A percentile compares a stretch with the other conserved stretches of the same genome.
Evolutionary conservation across 2,888 invertebrate species (phyloP).

Genomic region (Spisula subtruncata): DNA sequence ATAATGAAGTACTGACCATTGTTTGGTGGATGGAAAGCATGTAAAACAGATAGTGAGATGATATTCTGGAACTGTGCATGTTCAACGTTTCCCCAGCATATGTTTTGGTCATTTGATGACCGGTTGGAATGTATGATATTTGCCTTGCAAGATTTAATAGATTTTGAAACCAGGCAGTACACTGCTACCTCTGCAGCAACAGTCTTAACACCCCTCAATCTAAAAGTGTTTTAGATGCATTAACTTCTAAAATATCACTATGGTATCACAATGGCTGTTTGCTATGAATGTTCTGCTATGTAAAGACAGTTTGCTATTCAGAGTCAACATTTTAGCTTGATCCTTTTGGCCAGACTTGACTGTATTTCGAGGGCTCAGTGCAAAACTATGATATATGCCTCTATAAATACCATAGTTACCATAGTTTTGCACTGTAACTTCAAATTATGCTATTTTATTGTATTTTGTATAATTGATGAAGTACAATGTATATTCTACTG

Average conservation of each 20-base stretch:
- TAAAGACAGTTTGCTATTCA: too few species aligned
- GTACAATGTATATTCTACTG: background rate
- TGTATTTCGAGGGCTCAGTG: too few species aligned
- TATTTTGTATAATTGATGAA: constrained; percentile 2
- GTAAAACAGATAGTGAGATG: background rate
- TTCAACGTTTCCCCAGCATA: background rate
- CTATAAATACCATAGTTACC: too few species aligned
- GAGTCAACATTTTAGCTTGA: too few species aligned
- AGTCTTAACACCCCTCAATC: too few species aligned
- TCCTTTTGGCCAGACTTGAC: too few species aligned
- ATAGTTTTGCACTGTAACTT: too few species aligned
- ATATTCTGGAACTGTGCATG: background rate
- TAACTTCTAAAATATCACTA: too few species aligned
- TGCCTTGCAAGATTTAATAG: background rate
- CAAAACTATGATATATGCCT: too few species aligned
- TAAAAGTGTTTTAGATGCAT: too few species aligned
- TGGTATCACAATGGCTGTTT: too few species aligned
- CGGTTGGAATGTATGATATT: background rate
- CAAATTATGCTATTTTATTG: constrained; percentile 17
- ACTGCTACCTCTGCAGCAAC: background rate
- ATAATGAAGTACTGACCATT: background rate
- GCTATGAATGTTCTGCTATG: too few species aligned
- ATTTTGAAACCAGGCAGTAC: background rate
- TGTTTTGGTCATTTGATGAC: background rate
- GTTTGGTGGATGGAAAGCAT: background rate